Conservation (phyloP, 2,888 invertebrate species). For the Scaptomyza caliginosa region DNA sequence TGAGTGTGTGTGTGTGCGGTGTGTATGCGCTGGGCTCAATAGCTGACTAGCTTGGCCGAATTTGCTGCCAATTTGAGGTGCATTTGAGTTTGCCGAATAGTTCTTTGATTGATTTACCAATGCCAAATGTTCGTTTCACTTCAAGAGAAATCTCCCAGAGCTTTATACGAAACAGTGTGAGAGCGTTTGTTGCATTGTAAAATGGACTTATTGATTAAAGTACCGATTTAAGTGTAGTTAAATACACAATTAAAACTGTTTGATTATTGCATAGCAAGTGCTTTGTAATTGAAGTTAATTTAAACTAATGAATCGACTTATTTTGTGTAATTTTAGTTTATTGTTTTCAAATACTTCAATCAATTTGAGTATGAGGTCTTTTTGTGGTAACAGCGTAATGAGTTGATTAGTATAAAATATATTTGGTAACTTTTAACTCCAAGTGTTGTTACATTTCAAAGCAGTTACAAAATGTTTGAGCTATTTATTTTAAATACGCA, state of each 20-base stretch:
- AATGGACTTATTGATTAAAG: slow-evolving; percentile 32
- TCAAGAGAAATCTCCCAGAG: neutral
- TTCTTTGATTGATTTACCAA: slow-evolving; percentile 42
- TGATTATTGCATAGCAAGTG: slow-evolving; percentile 2
- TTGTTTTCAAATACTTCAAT: neutral
- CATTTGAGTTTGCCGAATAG: slow-evolving; percentile 13
- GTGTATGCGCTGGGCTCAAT: neutral
- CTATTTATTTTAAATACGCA: no score
- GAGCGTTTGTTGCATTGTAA: neutral
- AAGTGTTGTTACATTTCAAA: no score
- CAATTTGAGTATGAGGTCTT: neutral
- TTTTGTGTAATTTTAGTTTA: neutral
- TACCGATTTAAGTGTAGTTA: slow-evolving; percentile 15
- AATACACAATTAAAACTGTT: slow-evolving; percentile 20
- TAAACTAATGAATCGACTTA: slow-evolving; percentile 7
- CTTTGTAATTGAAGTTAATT: neutral
- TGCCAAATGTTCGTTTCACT: neutral
- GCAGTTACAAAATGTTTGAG: no score
- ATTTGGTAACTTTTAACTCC: no score
- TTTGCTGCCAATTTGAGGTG: slow-evolving; percentile 32
- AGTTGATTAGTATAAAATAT: no score
- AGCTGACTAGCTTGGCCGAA: neutral
- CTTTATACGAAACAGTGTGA: neutral
- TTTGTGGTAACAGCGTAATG: no score
- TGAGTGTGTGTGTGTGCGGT: neutral